A percentile compares a stretch with the other conserved stretches of the same genome.
phyloP scores from a whole-genome alignment of 1,140 invertebrate genomes.

The Listronotus bonariensis region DNA sequence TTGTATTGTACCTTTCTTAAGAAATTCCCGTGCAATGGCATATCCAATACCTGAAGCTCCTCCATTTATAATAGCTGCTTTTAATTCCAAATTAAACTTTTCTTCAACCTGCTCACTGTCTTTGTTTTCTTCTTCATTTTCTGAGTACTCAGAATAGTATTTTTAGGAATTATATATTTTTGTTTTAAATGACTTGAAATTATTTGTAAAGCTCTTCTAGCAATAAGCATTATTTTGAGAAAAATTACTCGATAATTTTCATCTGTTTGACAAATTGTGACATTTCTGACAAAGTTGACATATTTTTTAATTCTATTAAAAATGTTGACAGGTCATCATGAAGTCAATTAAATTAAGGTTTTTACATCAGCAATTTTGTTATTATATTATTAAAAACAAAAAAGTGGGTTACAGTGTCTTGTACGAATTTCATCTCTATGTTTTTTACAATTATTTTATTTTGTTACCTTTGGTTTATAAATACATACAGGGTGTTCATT shows the following conservation, averaged over 20 bases:
- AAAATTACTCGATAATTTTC: constrained; percentile 2
- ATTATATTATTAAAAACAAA: too few relatives aligned
- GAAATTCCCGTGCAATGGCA: constrained; percentile 40
- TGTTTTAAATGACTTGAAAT: background rate
- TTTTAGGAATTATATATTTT: background rate
- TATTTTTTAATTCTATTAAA: too few relatives aligned
- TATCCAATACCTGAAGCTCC: constrained; percentile 46
- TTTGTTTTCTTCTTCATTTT: background rate
- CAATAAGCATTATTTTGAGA: constrained; percentile 6
- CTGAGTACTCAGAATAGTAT: constrained; percentile 6
- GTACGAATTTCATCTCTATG: too few relatives aligned
- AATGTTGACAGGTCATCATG: too few relatives aligned
- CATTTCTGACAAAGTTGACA: background rate
- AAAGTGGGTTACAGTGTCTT: too few relatives aligned
- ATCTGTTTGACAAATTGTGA: background rate
- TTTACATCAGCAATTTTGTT: too few relatives aligned
- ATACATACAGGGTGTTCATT: too few relatives aligned
- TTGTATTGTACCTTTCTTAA: constrained; percentile 32
- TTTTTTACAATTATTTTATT: too few relatives aligned
- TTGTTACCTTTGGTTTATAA: too few relatives aligned
- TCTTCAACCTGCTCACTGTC: constrained; percentile 3
- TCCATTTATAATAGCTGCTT: constrained; percentile 45
- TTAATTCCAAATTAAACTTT: constrained; percentile 23
- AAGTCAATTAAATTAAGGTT: too few relatives aligned
- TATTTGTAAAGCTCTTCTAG: background rate